Conservation (phyloP, 2,113 vertebrate species). For the Corythaeola cristata region DNA sequence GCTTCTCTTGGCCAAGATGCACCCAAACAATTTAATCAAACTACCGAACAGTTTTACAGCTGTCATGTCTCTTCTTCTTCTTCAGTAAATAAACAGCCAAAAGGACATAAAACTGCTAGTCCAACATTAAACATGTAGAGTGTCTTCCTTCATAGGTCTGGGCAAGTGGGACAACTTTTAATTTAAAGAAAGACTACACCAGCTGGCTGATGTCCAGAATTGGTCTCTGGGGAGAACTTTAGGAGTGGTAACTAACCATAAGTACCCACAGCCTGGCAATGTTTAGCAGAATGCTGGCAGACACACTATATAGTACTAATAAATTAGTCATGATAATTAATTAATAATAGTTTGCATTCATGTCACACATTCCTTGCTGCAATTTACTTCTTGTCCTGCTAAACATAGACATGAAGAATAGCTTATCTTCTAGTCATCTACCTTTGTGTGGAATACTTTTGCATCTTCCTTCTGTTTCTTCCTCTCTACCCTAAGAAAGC, state of each 20-base stretch:
- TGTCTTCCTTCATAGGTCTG: neutral
- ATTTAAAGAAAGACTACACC: conserved; percentile 7
- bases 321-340: conserved; percentile 61
- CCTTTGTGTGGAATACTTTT: neutral
- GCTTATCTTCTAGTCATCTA: neutral
- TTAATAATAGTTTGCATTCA: conserved; percentile 39
- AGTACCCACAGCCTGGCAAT: conserved; percentile 26
- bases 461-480: neutral
- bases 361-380: conserved; percentile 2
- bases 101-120: neutral
- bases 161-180: conserved; percentile 15
- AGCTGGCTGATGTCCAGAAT: conserved; percentile 38
- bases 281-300: conserved; percentile 54
- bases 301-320: neutral
- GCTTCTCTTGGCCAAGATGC: neutral
- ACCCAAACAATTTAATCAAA: neutral
- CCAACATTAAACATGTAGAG: neutral
- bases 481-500: neutral
- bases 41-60: neutral
- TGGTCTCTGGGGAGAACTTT: conserved; percentile 18
- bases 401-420: neutral
- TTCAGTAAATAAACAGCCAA: neutral
- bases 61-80: neutral
- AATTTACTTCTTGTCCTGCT: conserved; percentile 18
- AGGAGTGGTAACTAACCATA: conserved; percentile 36